Conservation (phyloP, 2,888 invertebrate genomes). For the Lithophane ornitopus region DNA sequence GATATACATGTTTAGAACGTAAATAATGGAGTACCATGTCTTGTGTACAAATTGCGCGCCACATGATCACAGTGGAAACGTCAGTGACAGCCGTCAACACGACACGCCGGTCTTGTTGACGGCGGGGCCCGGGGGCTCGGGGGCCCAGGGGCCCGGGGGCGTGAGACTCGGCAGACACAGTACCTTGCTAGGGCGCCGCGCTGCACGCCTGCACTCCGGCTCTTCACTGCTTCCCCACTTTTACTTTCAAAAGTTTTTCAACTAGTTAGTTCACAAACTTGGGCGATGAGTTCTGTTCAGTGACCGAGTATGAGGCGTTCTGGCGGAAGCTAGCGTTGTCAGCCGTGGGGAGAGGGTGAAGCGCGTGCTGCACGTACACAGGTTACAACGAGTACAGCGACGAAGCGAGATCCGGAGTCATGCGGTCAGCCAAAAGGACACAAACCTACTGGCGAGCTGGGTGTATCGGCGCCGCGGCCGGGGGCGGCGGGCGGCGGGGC, state of each 20-base stretch:
- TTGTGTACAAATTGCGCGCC: slow-evolving; percentile 38
- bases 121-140: slow-evolving; percentile 65
- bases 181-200: slow-evolving; percentile 85
- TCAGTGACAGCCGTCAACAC: slow-evolving; percentile 60
- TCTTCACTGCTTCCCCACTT: slow-evolving; percentile 82
- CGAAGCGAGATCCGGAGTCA: slow-evolving; percentile 91
- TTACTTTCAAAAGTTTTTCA: slow-evolving; percentile 78
- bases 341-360: slow-evolving; percentile 80
- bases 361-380: slow-evolving; percentile 88
- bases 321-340: slow-evolving; percentile 84
- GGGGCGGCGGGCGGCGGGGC: slow-evolving; percentile 84
- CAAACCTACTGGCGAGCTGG: slow-evolving; percentile 90
- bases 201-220: slow-evolving; percentile 79
- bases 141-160: slow-evolving; percentile 70
- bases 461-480: slow-evolving; percentile 81
- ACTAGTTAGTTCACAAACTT: slow-evolving; percentile 81
- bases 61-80: slow-evolving; percentile 51
- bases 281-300: slow-evolving; percentile 68
- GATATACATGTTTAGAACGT: slow-evolving; percentile 26
- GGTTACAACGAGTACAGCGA: slow-evolving; percentile 89
- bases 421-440: slow-evolving; percentile 91
- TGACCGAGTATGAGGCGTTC: slow-evolving; percentile 79
- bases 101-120: slow-evolving; percentile 56
- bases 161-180: slow-evolving; percentile 75
- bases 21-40: slow-evolving; percentile 40